phyloP scores from a whole-genome alignment of 2,888 invertebrate genomes.

The Unio pictorum region DNA sequence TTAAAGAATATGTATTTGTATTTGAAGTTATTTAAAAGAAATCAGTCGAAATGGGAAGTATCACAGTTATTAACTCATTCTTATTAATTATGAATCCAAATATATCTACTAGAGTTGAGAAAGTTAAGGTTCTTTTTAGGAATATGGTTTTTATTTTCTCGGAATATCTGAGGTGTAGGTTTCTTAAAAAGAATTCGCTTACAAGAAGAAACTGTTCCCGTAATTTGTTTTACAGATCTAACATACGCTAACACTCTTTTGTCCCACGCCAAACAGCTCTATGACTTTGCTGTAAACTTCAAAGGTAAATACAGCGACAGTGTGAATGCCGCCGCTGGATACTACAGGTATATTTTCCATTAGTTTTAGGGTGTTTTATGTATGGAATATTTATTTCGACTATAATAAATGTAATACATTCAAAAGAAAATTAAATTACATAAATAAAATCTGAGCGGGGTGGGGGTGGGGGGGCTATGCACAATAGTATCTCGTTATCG shows the following conservation, averaged over 20 bases:
- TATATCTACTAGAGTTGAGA: too few relatives aligned
- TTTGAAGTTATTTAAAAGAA: too few relatives aligned
- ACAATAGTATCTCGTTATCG: too few relatives aligned
- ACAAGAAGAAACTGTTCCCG: not conserved
- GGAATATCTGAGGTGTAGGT: too few relatives aligned
- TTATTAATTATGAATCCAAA: too few relatives aligned
- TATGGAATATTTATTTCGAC: not conserved
- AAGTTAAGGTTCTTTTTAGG: too few relatives aligned
- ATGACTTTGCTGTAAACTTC: slow-evolving; percentile 47
- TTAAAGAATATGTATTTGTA: too few relatives aligned
- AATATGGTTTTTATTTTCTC: not conserved
- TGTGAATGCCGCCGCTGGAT: slow-evolving; percentile 41
- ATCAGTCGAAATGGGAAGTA: too few relatives aligned
- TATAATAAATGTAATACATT: not conserved
- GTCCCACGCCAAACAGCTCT: slow-evolving; percentile 46
- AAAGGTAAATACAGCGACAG: slow-evolving; percentile 49
- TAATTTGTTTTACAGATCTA: slow-evolving; percentile 28
- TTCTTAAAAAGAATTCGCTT: not conserved
- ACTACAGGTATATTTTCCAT: slow-evolving; percentile 34
- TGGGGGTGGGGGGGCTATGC: too few relatives aligned
- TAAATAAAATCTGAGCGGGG: not conserved
- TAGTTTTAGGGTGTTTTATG: not conserved
- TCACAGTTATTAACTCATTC: too few relatives aligned
- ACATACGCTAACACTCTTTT: slow-evolving; percentile 42
- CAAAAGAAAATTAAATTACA: not conserved